These are phyloP conservation scores for Ictalurus punctatus DNA, from an alignment of 2,113 vertebrate genomes.

Conservation along the genomic window DNA sequence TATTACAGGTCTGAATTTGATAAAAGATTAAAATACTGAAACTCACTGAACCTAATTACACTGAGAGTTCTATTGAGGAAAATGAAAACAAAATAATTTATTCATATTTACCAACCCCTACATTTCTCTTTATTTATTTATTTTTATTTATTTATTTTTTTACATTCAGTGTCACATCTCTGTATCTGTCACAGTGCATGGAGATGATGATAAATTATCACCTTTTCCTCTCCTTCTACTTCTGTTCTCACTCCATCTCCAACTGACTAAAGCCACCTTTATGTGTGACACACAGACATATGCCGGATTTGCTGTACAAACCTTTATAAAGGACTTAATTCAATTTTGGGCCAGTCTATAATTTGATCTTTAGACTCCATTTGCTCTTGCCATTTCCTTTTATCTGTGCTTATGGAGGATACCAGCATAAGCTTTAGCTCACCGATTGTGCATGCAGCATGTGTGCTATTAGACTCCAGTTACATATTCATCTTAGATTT, in stretches of 20 bases:
- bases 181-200: background rate
- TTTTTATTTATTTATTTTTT: background rate
- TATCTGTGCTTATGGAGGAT: constrained; percentile 28
- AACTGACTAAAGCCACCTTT: constrained; percentile 5
- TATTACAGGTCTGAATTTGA: background rate
- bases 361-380: constrained; percentile 40
- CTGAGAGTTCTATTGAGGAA: background rate
- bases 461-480: background rate
- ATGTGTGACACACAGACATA: background rate
- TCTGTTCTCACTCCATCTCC: constrained; percentile 12
- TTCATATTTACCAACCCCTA: background rate
- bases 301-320: constrained; percentile 14
- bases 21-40: background rate
- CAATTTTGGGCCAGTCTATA: constrained; percentile 39
- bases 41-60: background rate
- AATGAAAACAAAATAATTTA: background rate
- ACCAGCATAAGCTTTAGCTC: constrained; percentile 4
- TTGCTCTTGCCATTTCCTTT: constrained; percentile 20
- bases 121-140: too few species aligned
- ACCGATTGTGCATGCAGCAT: background rate
- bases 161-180: background rate
- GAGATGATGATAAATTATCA: background rate
- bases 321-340: constrained; percentile 28
- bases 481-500: constrained; percentile 12
- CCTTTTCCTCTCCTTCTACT: background rate